Percentiles rank a stretch among this genome's conserved stretches.
Conservation (phyloP, 2,888 invertebrate species). For the Harpagoxenus sublaevis region DNA sequence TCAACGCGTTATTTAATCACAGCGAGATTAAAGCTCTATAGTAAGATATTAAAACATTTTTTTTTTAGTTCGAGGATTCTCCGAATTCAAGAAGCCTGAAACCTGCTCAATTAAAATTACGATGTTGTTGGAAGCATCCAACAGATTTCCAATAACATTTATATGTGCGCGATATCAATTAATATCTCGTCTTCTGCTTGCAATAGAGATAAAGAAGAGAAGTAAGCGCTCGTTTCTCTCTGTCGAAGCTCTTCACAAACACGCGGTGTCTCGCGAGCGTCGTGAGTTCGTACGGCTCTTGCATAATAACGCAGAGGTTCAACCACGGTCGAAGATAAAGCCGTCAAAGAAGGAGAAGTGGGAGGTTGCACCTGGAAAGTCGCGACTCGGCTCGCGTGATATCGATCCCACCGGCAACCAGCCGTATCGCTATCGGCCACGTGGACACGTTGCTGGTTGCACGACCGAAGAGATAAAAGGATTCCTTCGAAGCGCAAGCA, state of each 20-base stretch:
- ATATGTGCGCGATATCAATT: not conserved
- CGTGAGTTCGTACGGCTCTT: not conserved
- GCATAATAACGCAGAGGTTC: constrained; percentile 26
- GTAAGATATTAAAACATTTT: not conserved
- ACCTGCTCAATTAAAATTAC: not conserved
- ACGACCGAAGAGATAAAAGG: constrained; percentile 35
- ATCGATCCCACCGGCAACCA: constrained; percentile 43
- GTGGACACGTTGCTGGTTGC: constrained; percentile 19
- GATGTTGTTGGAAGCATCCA: not conserved
- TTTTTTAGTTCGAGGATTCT: not conserved
- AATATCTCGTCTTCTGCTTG: not conserved
- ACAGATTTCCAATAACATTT: not conserved
- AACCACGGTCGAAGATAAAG: constrained; percentile 46
- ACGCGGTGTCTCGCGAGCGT: constrained; percentile 5
- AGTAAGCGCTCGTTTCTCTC: not conserved
- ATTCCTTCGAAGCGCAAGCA: constrained; percentile 29
- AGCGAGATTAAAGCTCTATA: not conserved
- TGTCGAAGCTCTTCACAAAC: not conserved
- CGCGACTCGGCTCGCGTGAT: constrained; percentile 26
- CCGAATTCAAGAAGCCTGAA: not conserved
- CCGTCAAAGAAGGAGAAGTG: constrained; percentile 10
- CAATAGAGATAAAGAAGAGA: not conserved
- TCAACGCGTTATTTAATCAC: constrained; percentile 2
- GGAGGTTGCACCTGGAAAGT: constrained; percentile 29
- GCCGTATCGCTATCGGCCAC: constrained; percentile 48